phyloP scores from a whole-genome alignment of 2,797 vertebrate genomes.

The Hafferia zeledoni region DNA sequence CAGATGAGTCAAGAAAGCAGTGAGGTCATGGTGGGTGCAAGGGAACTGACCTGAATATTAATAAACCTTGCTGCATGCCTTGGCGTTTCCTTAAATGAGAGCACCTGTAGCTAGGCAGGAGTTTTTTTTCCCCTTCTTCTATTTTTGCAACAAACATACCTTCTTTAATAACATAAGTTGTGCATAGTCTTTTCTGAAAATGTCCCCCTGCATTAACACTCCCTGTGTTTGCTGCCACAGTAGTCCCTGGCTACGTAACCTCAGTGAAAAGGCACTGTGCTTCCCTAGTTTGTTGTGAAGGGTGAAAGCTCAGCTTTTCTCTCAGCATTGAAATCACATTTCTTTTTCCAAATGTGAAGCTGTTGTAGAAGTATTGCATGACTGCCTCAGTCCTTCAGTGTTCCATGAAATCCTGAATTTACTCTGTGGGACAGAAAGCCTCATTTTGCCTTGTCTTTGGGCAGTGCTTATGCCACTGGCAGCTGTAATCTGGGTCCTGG shows the following conservation, averaged over 20 bases:
- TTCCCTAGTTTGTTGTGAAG: not conserved
- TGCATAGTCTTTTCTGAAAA: not conserved
- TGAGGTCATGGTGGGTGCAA: constrained; percentile 18
- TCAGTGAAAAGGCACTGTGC: not conserved
- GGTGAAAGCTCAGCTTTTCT: not conserved
- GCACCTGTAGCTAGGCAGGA: not conserved
- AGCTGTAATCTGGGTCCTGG: not conserved
- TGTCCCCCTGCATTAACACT: not conserved
- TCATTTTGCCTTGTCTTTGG: not conserved
- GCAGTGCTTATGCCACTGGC: not conserved
- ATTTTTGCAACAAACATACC: not conserved
- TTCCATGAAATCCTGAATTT: not conserved
- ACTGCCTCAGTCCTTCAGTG: not conserved
- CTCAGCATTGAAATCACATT: not conserved
- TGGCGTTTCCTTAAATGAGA: not conserved
- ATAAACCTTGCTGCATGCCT: not conserved
- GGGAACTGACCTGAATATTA: constrained; percentile 51
- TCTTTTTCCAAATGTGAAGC: not conserved
- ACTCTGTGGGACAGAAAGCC: not conserved
- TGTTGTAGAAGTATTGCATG: not conserved
- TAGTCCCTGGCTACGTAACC: not conserved
- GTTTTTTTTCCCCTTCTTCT: not conserved
- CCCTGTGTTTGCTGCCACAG: not conserved
- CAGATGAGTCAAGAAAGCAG: constrained; percentile 52
- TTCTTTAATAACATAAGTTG: not conserved